phyloP scores from a whole-genome alignment of 2,797 vertebrate species.

The Chelidonichthys spinosus region DNA sequence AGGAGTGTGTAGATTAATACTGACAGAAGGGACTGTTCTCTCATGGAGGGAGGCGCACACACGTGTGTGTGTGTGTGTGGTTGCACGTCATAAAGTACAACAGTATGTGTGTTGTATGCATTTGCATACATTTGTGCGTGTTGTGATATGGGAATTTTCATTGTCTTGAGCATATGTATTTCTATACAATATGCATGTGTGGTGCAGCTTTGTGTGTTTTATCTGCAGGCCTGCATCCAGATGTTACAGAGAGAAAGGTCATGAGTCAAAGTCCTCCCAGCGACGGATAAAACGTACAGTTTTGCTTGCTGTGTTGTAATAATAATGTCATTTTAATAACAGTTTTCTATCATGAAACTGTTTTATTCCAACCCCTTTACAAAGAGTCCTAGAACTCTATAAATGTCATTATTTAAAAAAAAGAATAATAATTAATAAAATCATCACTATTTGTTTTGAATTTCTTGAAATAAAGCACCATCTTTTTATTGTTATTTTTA shows the following conservation, averaged over 20 bases:
- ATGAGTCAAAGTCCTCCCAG: no score
- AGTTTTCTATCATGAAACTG: background rate
- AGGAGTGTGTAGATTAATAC: constrained; percentile 21
- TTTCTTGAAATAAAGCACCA: background rate
- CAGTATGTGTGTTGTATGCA: background rate
- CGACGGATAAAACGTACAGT: no score
- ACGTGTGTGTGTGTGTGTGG: background rate
- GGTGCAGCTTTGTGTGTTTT: background rate
- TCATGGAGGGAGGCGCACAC: background rate
- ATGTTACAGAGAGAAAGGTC: no score
- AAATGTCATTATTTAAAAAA: background rate
- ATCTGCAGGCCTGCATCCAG: no score
- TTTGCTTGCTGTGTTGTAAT: no score
- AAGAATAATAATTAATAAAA: background rate
- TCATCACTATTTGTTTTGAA: background rate
- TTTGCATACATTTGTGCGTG: background rate
- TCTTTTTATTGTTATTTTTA: background rate
- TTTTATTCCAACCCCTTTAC: background rate
- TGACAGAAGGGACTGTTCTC: constrained; percentile 19
- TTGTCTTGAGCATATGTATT: background rate
- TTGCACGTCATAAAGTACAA: background rate
- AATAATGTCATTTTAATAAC: no score
- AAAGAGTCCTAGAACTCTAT: background rate
- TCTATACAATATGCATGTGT: background rate
- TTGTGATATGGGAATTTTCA: background rate